These are phyloP conservation scores for Hippopotamyrus pictus DNA, from an alignment of 2,797 vertebrate species.

Conservation along the genomic window DNA sequence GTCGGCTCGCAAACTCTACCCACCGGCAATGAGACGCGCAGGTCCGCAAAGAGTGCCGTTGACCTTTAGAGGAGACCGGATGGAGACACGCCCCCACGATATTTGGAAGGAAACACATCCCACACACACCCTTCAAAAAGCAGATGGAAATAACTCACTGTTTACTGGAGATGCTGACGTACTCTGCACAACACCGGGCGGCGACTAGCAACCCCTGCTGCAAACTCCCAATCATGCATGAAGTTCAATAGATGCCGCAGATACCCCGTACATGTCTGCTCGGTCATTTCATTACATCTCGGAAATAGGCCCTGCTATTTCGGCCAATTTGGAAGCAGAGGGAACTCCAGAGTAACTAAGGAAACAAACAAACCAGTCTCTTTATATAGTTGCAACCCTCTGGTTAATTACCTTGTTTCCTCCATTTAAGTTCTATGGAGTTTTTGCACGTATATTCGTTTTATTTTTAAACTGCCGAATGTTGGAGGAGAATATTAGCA, in stretches of 20 bases:
- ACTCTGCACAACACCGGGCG: constrained; percentile 43
- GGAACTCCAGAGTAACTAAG: constrained; percentile 48
- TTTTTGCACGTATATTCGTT: background rate
- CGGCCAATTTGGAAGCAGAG: constrained; percentile 50
- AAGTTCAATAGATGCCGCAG: constrained; percentile 60
- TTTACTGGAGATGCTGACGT: constrained; percentile 42
- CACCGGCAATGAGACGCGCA: background rate
- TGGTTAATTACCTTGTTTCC: constrained; percentile 35
- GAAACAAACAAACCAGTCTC: constrained; percentile 52
- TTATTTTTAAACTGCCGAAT: background rate
- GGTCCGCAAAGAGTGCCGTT: background rate
- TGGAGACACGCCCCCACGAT: constrained; percentile 15
- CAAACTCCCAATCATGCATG: constrained; percentile 39
- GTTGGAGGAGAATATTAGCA: background rate
- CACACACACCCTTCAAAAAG: background rate
- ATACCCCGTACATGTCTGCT: constrained; percentile 51
- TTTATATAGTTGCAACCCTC: constrained; percentile 45
- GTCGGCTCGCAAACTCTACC: background rate
- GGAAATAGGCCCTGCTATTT: constrained; percentile 61
- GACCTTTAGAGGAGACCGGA: background rate
- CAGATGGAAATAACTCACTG: constrained; percentile 33
- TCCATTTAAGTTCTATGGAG: background rate
- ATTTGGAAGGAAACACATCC: background rate
- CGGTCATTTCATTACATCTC: constrained; percentile 61
- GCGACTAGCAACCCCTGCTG: constrained; percentile 46